Evolutionary conservation across 2,888 invertebrate genomes (phyloP).

Genomic region (Neocrepidodera transversa): DNA sequence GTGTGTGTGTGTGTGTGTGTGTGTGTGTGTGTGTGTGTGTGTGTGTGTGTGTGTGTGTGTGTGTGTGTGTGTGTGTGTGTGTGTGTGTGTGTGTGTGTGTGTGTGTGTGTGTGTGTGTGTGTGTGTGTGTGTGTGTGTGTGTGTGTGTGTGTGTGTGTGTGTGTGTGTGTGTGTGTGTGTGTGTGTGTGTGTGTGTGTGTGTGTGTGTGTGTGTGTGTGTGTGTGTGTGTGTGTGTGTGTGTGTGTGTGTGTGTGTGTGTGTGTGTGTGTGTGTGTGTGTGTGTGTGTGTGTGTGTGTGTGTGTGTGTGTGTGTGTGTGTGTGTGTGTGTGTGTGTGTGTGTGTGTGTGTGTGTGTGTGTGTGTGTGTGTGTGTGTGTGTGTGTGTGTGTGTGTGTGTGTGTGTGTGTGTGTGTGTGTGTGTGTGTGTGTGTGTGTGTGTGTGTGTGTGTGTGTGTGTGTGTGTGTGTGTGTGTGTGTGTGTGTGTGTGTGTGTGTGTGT

Average conservation of each 20-base stretch:
- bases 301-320: slow-evolving; percentile 5
- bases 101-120: slow-evolving; percentile 3
- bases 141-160: slow-evolving; percentile 5
- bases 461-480: slow-evolving; percentile 7
- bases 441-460: slow-evolving; percentile 3
- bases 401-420: slow-evolving; percentile 3
- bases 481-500: slow-evolving; percentile 5
- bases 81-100: slow-evolving; percentile 5
- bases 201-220: slow-evolving; percentile 8
- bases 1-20: slow-evolving; percentile 5
- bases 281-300: slow-evolving; percentile 6
- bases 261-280: slow-evolving; percentile 5
- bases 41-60: slow-evolving; percentile 3
- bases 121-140: slow-evolving; percentile 2
- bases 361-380: slow-evolving; percentile 5
- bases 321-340: slow-evolving; percentile 6
- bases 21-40: slow-evolving; percentile 6
- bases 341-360: slow-evolving; percentile 3
- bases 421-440: slow-evolving; percentile 5
- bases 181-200: slow-evolving; percentile 5
- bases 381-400: slow-evolving; percentile 2
- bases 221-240: slow-evolving; percentile 6
- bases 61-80: slow-evolving; percentile 5
- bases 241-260: slow-evolving; percentile 5
- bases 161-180: slow-evolving; percentile 2